phyloP scores from a whole-genome alignment of 1,140 invertebrate species.

The Drosophila aff. region DNA sequence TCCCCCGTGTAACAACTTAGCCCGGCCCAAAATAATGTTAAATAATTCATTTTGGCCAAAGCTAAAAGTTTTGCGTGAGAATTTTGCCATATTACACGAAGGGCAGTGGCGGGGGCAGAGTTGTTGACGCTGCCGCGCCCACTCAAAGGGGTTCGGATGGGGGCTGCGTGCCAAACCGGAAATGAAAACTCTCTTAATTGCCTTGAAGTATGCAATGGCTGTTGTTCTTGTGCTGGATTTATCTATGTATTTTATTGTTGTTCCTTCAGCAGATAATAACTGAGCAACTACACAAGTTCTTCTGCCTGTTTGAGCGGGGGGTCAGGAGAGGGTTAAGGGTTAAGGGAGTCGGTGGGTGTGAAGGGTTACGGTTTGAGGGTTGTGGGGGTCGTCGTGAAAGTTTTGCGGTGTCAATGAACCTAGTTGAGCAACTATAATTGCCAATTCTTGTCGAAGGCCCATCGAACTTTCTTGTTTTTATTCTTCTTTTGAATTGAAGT shows the following conservation, averaged over 20 bases:
- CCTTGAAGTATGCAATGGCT: constrained; percentile 75
- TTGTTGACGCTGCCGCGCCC: constrained; percentile 19
- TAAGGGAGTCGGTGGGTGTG: background rate
- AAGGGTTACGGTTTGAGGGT: constrained; percentile 11
- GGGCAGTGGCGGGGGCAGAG: constrained; percentile 17
- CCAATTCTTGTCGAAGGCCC: constrained; percentile 50
- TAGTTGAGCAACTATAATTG: constrained; percentile 50
- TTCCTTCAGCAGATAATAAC: constrained; percentile 54
- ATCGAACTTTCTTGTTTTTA: constrained; percentile 50
- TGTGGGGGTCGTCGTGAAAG: constrained; percentile 16
- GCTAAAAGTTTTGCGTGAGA: constrained; percentile 76
- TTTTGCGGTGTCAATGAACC: constrained; percentile 59
- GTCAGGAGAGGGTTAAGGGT: constrained; percentile 1
- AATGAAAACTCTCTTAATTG: constrained; percentile 80
- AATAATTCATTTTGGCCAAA: constrained; percentile 72
- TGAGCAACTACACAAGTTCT: constrained; percentile 49
- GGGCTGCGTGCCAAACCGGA: constrained; percentile 75
- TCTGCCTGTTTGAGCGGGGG: constrained; percentile 6
- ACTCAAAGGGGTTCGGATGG: background rate
- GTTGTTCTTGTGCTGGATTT: constrained; percentile 41
- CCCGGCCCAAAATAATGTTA: constrained; percentile 69
- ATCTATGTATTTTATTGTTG: constrained; percentile 54
- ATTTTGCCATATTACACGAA: constrained; percentile 76
- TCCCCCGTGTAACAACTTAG: constrained; percentile 17
- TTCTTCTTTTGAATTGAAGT: constrained; percentile 14